Evolutionary conservation across 2,797 vertebrate genomes (phyloP).

Genomic region (Parotocinclus haroldoi): DNA sequence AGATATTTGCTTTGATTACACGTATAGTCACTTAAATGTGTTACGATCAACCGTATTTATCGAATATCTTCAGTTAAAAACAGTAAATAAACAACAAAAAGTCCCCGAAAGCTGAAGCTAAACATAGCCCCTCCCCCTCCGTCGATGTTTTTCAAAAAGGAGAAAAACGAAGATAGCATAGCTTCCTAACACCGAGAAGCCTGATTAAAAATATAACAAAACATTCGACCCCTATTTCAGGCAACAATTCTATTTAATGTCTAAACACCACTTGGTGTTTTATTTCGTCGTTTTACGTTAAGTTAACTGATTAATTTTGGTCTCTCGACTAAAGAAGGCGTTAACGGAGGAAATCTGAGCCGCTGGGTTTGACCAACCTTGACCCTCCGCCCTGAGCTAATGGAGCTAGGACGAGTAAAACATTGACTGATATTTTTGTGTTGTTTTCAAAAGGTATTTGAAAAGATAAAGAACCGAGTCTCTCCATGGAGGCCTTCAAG

Average conservation of each 20-base stretch:
- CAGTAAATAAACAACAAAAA: background rate
- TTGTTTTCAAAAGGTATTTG: conserved; percentile 27
- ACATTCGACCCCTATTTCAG: too few relatives aligned
- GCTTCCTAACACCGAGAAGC: too few relatives aligned
- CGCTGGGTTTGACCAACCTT: conserved; percentile 46
- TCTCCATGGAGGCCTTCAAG: conserved; percentile 76
- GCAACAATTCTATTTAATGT: too few relatives aligned
- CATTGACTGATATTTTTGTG: background rate
- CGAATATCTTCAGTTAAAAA: background rate
- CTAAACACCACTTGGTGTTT: background rate
- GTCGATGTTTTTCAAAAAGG: conserved; percentile 12
- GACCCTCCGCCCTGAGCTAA: conserved; percentile 24
- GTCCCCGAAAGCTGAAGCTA: too few relatives aligned
- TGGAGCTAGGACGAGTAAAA: conserved; percentile 19
- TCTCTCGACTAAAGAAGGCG: conserved; percentile 52
- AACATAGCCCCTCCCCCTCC: background rate
- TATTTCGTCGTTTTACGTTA: background rate
- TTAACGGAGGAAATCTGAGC: conserved; percentile 61
- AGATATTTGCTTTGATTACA: background rate
- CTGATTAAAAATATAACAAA: too few relatives aligned
- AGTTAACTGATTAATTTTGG: conserved; percentile 39
- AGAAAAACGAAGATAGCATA: background rate
- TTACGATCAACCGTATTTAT: background rate
- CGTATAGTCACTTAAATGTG: background rate
- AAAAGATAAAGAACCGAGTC: conserved; percentile 45